Percentiles rank a stretch among this genome's conserved stretches.
phyloP scores from a whole-genome alignment of 2,113 vertebrate genomes.

The Corythaixoides concolor region DNA sequence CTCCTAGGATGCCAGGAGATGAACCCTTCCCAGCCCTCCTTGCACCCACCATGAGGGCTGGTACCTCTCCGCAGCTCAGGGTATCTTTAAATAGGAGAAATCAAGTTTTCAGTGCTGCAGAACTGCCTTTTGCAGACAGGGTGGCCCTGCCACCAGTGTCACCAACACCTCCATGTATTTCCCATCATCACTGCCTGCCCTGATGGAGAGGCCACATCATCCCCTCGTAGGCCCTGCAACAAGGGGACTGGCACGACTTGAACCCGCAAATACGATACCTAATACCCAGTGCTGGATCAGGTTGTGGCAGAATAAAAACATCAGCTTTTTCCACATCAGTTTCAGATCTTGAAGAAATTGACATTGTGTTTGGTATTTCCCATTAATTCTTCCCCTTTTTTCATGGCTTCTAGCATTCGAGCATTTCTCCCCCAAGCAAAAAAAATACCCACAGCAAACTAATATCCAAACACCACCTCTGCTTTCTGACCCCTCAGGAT shows the following conservation, averaged over 20 bases:
- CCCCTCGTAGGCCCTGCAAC: accelerated
- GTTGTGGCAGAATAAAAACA: background rate
- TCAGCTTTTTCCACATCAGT: background rate
- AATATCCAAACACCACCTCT: background rate
- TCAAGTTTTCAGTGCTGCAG: background rate
- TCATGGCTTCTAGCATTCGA: background rate
- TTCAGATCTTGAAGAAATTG: background rate
- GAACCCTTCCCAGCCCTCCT: background rate
- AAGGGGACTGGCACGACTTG: background rate
- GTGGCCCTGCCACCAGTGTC: background rate
- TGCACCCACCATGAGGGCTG: background rate
- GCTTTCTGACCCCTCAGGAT: background rate
- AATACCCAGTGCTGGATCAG: background rate
- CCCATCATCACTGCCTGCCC: background rate
- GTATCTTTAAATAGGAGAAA: background rate
- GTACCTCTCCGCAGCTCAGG: background rate
- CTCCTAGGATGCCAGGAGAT: accelerated
- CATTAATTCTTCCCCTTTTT: background rate
- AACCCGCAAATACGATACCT: accelerated
- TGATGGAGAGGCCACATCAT: background rate
- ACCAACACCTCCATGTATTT: background rate
- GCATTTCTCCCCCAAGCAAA: background rate
- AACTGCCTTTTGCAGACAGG: background rate
- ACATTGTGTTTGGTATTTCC: accelerated
- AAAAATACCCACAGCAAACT: background rate